phyloP scores from a whole-genome alignment of 2,797 vertebrate genomes.

The Coregonus sp. region DNA sequence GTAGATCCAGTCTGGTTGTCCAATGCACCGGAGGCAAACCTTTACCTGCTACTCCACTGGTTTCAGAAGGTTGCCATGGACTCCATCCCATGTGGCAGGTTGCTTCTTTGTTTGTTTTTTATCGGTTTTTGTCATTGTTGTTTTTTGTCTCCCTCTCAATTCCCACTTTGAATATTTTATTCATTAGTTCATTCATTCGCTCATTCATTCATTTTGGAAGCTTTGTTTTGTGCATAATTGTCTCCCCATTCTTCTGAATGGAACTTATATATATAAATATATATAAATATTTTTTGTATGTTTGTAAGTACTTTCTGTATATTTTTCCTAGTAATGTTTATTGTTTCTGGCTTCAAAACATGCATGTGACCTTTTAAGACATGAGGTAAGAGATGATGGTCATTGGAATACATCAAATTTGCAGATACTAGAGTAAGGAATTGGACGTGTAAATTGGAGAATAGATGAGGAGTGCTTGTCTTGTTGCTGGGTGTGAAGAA shows the following conservation, averaged over 20 bases:
- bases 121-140: slow-evolving; percentile 43
- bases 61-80: slow-evolving; percentile 53
- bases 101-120: slow-evolving; percentile 53
- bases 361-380: slow-evolving; percentile 78
- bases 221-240: slow-evolving; percentile 80
- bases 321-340: slow-evolving; percentile 79
- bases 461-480: slow-evolving; percentile 55
- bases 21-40: slow-evolving; percentile 55
- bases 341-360: slow-evolving; percentile 83
- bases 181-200: slow-evolving; percentile 50
- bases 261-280: slow-evolving; percentile 83
- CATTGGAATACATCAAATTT: slow-evolving; percentile 52
- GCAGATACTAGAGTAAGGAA: slow-evolving; percentile 47
- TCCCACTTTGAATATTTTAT: slow-evolving; percentile 31
- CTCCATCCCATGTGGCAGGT: slow-evolving; percentile 65
- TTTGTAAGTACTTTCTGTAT: slow-evolving; percentile 97
- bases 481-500: slow-evolving; percentile 69
- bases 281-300: slow-evolving; percentile 87
- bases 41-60: slow-evolving; percentile 51
- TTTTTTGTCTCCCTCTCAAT: slow-evolving; percentile 53
- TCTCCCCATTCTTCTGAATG: slow-evolving; percentile 76
- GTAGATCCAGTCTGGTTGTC: slow-evolving; percentile 71
- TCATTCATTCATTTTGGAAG: slow-evolving; percentile 52
- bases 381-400: slow-evolving; percentile 64
- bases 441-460: slow-evolving; percentile 59